Evolutionary conservation across 2,113 vertebrate genomes (phyloP).

Genomic region (Cyphomyrus plagiostoma): DNA sequence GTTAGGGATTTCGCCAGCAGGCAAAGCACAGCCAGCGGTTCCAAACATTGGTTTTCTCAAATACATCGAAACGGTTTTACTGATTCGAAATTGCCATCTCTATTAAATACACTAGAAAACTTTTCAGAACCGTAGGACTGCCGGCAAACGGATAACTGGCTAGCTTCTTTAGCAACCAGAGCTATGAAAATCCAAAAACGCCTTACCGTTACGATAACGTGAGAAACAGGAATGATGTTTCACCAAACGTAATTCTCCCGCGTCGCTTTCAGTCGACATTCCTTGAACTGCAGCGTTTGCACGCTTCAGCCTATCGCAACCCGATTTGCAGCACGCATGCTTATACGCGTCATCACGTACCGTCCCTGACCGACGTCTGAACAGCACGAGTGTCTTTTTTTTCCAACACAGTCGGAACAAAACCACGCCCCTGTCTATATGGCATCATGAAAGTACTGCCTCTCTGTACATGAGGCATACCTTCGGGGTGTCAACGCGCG

Average conservation of each 20-base stretch:
- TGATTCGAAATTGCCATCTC: too few relatives aligned
- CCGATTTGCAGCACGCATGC: neutral
- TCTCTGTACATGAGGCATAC: neutral
- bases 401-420: neutral
- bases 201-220: neutral
- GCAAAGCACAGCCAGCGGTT: too few relatives aligned
- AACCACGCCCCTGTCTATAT: neutral
- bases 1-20: too few relatives aligned
- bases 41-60: too few relatives aligned
- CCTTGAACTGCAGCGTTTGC: neutral
- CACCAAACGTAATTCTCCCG: neutral
- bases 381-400: too few relatives aligned
- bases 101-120: too few relatives aligned
- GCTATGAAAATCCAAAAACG: neutral
- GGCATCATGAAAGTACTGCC: neutral
- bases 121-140: too few relatives aligned
- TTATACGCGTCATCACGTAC: neutral
- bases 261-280: neutral
- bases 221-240: neutral
- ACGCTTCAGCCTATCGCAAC: neutral
- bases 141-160: too few relatives aligned
- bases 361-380: neutral
- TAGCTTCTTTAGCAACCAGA: neutral
- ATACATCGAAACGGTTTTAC: too few relatives aligned
- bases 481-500: neutral